These are phyloP conservation scores for Calameuta pallipes DNA, from an alignment of 2,888 invertebrate species.

Conservation along the genomic window DNA sequence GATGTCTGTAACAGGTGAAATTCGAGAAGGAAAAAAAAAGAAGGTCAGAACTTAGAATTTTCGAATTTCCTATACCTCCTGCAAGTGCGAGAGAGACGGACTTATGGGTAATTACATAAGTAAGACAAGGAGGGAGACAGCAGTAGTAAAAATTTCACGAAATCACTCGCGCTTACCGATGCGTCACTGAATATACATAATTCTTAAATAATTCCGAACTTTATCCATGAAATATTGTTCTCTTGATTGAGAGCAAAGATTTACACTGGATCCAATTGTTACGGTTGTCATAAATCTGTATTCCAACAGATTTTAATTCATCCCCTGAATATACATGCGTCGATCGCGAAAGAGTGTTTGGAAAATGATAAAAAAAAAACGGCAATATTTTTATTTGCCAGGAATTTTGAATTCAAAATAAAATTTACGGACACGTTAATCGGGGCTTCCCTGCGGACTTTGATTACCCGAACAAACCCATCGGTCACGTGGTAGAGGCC, in stretches of 20 bases:
- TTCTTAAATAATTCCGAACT: neutral
- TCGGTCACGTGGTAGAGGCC: neutral
- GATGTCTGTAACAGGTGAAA: too few species aligned
- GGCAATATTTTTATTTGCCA: neutral
- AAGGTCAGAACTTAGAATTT: neutral
- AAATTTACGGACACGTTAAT: neutral
- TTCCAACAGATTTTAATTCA: neutral
- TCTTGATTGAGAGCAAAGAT: neutral
- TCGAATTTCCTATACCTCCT: neutral
- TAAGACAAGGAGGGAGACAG: neutral
- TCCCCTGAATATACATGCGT: neutral
- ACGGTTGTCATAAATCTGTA: neutral
- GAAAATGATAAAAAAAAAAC: neutral
- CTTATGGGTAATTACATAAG: neutral
- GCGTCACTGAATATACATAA: neutral
- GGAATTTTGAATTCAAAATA: neutral
- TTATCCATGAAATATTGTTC: neutral
- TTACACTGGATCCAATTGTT: neutral
- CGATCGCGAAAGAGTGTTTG: neutral
- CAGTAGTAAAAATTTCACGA: neutral
- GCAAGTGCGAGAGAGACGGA: neutral
- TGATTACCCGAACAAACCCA: neutral
- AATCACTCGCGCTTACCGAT: neutral
- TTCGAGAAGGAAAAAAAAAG: neutral
- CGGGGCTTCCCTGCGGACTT: neutral